phyloP scores from a whole-genome alignment of 2,113 vertebrate species.

The Macquaria australasica region DNA sequence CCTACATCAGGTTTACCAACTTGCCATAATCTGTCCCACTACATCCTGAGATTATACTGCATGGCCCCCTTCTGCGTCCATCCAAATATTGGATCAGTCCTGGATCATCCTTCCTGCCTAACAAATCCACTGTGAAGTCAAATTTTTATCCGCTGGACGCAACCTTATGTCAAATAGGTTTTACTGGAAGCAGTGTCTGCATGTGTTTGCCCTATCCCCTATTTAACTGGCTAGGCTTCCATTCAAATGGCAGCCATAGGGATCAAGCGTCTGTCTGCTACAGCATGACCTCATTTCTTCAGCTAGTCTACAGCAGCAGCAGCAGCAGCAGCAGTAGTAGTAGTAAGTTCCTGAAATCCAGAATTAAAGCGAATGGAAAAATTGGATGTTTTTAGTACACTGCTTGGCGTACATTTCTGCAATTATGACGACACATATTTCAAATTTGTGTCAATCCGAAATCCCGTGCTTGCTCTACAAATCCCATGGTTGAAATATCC shows the following conservation, averaged over 20 bases:
- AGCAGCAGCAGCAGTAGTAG: conserved; percentile 5
- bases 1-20: conserved; percentile 70
- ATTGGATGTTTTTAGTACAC: conserved; percentile 41
- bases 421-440: conserved; percentile 66
- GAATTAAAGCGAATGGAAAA: conserved; percentile 62
- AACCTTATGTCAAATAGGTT: conserved; percentile 73
- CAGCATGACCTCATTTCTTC: conserved; percentile 77
- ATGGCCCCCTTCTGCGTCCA: conserved; percentile 59
- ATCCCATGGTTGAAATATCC: conserved; percentile 46
- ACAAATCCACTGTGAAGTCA: conserved; percentile 60
- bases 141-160: conserved; percentile 72
- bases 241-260: conserved; percentile 62
- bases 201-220: conserved; percentile 53
- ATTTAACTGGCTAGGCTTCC: conserved; percentile 67
- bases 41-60: conserved; percentile 75
- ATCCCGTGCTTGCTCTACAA: conserved; percentile 52
- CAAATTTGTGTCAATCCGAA: conserved; percentile 65
- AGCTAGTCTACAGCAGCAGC: conserved; percentile 68
- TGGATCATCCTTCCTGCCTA: conserved; percentile 73
- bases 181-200: conserved; percentile 63
- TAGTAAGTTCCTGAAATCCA: conserved; percentile 68
- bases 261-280: conserved; percentile 64
- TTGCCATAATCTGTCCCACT: conserved; percentile 72
- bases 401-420: conserved; percentile 34
- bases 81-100: conserved; percentile 81